phyloP scores from a whole-genome alignment of 2,797 vertebrate genomes.

The Heteromormyrus szaboi region DNA sequence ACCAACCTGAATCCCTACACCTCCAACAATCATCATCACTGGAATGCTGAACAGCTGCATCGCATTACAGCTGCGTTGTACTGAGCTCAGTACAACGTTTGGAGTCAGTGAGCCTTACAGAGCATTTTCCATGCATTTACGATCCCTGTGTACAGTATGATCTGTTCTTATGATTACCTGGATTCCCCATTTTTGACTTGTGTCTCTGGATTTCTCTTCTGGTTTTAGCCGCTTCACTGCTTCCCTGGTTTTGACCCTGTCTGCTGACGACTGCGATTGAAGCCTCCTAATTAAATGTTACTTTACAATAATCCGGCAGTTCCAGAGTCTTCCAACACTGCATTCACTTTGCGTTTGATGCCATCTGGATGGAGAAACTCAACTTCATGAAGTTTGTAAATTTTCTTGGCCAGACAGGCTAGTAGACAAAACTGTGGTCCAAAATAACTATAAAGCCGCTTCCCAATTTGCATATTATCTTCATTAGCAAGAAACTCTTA shows the following conservation, averaged over 20 bases:
- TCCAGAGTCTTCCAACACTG: not conserved
- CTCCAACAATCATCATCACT: not conserved
- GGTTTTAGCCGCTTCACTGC: not conserved
- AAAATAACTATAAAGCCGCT: not conserved
- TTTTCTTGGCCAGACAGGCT: not conserved
- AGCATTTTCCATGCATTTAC: not conserved
- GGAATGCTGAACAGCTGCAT: not conserved
- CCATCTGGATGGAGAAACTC: not conserved
- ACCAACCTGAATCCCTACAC: not conserved
- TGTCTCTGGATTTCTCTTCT: not conserved
- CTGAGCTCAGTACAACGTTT: not conserved
- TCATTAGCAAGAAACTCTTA: not conserved
- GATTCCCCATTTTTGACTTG: not conserved
- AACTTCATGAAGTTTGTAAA: not conserved
- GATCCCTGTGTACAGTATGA: not conserved
- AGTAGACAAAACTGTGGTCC: not conserved
- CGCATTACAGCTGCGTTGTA: not conserved
- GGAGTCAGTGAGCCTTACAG: not conserved
- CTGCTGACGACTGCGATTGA: not conserved
- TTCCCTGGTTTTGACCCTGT: not conserved
- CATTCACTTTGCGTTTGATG: not conserved
- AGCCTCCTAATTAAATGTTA: not conserved
- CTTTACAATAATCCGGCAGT: not conserved
- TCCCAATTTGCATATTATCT: not conserved
- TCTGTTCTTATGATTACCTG: not conserved